Base-by-base conservation (phyloP, 2,888 invertebrate species). In the Drosophila buzzatii region DNA sequence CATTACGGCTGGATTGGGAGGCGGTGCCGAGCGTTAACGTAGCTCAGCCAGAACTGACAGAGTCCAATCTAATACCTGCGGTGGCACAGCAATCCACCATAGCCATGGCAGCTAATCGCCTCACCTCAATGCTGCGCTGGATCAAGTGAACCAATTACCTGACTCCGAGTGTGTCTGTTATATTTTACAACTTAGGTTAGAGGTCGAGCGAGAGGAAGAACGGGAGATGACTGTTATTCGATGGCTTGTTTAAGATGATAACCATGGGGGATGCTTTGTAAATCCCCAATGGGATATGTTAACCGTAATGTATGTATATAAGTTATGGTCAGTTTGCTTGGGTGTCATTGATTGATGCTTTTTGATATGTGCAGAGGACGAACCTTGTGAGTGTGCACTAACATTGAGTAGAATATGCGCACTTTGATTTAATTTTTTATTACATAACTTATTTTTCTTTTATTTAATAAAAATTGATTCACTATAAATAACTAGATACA, bases 1-100 rank as follows among this genome's bases (percentile, higher is more conserved):
- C 95, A 58, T 94, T 97, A 70, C 95, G 95, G 84, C 95, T 95
- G 93, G 98, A 96, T 91, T 97, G 97, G 97, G 97, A 97, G 93
- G 95, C 96, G 66, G 96, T 97, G 91, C 90, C 93, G 3, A 91
- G 85, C 65, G 81, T 91, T 37, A 85, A 18, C 12, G 72, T 90
- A 35, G 69, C 79, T 0, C 88, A 91, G 66, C 85, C 87, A 6
- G 92, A 92, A 59, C 67, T 91, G 33, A 77, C 74, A 5, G 88
- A 90, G 62, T 80, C 90, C 65, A 84, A 89, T 73, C 59, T 90
- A 57, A 75, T 91, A 71, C 76, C 89, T 53, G 78, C 90, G 41
- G 85, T 76, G 59, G 90, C 89, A 51, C 92, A 92, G 73, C 91
- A 92, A 63, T 91, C 93, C 77, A 94, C 95, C 93, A 94, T 96